phyloP scores from a whole-genome alignment of 2,797 vertebrate species.

The Rhabdophis nuchalis region DNA sequence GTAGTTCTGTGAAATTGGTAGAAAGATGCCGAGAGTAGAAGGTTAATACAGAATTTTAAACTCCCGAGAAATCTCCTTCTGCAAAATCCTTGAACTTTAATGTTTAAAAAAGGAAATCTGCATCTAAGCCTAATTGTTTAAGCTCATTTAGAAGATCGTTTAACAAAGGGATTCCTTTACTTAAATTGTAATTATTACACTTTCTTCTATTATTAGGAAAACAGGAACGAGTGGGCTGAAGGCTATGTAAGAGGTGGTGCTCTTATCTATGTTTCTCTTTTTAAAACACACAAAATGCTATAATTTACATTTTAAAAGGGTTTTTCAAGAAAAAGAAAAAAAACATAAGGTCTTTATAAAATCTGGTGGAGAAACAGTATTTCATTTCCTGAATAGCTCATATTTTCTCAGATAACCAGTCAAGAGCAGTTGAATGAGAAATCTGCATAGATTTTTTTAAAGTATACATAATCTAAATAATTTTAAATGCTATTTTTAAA shows the following conservation, averaged over 20 bases:
- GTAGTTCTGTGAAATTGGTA: not conserved
- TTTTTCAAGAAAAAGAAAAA: not conserved
- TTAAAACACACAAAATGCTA: not conserved
- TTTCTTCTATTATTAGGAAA: conserved; percentile 1
- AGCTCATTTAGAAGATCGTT: not conserved
- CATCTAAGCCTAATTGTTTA: not conserved
- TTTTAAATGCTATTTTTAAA: not conserved
- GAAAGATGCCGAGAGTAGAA: not conserved
- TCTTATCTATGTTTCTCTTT: not conserved
- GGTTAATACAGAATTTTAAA: not conserved
- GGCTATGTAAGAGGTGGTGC: not conserved
- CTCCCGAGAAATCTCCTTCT: not conserved
- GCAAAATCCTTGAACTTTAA: not conserved
- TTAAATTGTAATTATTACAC: not conserved
- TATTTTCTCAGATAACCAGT: not conserved
- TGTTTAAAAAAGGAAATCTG: not conserved
- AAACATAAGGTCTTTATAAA: conserved; percentile 34
- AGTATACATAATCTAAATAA: not conserved
- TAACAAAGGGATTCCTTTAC: not conserved
- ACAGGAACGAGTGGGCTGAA: not conserved
- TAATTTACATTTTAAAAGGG: not conserved
- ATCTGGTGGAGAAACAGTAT: conserved; percentile 33
- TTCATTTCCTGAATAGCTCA: conserved; percentile 1
- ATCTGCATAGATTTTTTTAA: not conserved
- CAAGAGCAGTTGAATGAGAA: not conserved